Evolutionary conservation across 1,140 invertebrate species (phyloP), one percentile per base, ranked within the genome.

Genomic region (Diabrotica virgifera): DNA sequence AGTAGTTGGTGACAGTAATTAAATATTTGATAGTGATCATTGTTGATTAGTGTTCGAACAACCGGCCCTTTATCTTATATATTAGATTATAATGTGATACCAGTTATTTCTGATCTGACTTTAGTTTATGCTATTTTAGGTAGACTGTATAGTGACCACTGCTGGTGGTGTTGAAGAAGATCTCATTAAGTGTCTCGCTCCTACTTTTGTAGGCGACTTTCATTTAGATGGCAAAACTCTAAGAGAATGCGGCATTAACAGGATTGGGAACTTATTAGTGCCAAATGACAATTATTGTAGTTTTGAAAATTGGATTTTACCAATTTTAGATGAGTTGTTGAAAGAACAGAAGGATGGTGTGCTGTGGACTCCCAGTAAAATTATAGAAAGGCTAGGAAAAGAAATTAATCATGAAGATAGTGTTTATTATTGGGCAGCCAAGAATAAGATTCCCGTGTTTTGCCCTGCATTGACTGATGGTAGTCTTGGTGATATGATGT

Each of bases 121-220:
- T 24, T 24, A 24, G 24, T 1, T 24, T 55, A 24, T 35, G 10
- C 40, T 10, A 54, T 72, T 72, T 59, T 72, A 91, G 85, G 85
- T 99, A 50, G 98, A 99, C 80, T 97, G 94, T 76, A 86, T 99
- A 66, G 97, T 99, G 0, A 96, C 97, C 46, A 97, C 96, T 53
- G 98, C 97, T 12, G 98, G 98, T 24, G 98, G 98, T 13, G 85
- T 99, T 4, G 98, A 99, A 81, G 98, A 99, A 83, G 98, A 99
- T 83, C 87, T 99, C 46, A 99, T 99, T 51, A 99, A 99, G 85
- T 99, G 97, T 81, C 81, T 99, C 57, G 93, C 92, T 5, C 93
- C 95, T 5, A 98, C 96, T 0, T 97, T 90, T 76, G 72, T 99
- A 35, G 97, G 96, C 37, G 89, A 94, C 77, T 99, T 99, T 80